Conservation (phyloP, 2,888 invertebrate genomes). For the Julus scanicus region DNA sequence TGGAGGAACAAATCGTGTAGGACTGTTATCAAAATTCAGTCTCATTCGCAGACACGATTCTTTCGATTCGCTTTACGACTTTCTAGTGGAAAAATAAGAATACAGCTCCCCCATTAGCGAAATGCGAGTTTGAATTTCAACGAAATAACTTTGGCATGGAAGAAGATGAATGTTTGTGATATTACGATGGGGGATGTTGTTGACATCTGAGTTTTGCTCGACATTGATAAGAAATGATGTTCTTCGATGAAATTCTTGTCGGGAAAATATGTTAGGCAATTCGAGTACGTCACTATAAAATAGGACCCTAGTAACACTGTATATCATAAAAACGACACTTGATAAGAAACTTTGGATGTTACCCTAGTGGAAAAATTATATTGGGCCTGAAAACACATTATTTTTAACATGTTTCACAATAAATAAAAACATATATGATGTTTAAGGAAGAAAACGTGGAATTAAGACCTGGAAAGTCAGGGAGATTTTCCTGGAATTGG, state of each 20-base stretch:
- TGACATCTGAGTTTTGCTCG: neutral
- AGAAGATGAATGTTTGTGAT: neutral
- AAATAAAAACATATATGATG: no score
- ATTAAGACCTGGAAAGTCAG: no score
- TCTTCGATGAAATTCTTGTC: neutral
- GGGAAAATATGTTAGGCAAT: neutral
- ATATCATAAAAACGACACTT: no score
- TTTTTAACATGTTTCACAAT: no score
- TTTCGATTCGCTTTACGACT: neutral
- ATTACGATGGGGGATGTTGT: neutral
- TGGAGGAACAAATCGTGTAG: slow-evolving; percentile 20
- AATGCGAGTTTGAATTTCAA: neutral
- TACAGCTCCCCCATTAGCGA: neutral
- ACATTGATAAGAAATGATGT: neutral
- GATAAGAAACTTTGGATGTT: no score
- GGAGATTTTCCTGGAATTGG: no score
- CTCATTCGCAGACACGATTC: neutral
- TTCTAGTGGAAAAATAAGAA: neutral
- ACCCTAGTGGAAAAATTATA: no score
- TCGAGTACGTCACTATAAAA: no score
- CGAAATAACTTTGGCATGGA: neutral
- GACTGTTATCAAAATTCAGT: neutral
- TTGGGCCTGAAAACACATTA: no score
- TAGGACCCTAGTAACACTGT: no score
- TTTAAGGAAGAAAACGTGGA: no score